Evolutionary conservation across 2,797 vertebrate genomes (phyloP).

Genomic region (Capromys pilorides): DNA sequence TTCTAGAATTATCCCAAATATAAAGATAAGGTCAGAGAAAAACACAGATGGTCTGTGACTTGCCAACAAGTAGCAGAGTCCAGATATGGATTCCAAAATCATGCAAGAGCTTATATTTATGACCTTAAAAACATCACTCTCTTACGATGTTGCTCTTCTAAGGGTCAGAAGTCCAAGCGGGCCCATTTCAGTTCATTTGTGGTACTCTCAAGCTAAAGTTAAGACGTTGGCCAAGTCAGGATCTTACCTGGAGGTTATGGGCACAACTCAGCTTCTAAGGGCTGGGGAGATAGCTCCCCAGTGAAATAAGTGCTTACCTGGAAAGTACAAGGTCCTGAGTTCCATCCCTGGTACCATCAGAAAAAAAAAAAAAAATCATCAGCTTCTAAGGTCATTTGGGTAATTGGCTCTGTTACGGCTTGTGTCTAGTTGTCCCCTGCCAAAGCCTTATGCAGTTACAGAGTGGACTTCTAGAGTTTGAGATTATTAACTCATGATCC

Average conservation of each 20-base stretch:
- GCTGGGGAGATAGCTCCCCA: neutral
- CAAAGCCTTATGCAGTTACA: too few relatives aligned
- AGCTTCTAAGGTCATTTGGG: too few relatives aligned
- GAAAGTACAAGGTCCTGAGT: too few relatives aligned
- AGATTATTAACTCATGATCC: too few relatives aligned
- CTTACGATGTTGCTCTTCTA: neutral
- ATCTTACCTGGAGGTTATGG: neutral
- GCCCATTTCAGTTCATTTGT: neutral
- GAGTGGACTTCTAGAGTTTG: too few relatives aligned
- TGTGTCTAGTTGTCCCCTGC: too few relatives aligned
- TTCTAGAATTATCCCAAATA: constrained; percentile 25
- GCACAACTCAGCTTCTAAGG: neutral
- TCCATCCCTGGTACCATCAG: too few relatives aligned
- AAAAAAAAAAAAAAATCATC: too few relatives aligned
- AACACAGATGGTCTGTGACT: neutral
- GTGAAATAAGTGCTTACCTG: too few relatives aligned
- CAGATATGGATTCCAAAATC: neutral
- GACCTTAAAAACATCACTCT: neutral
- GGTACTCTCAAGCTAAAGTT: neutral
- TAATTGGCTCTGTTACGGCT: too few relatives aligned
- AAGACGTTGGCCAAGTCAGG: neutral
- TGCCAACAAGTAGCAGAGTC: neutral
- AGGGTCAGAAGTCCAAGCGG: neutral
- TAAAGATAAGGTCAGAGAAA: neutral
- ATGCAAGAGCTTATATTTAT: neutral